A percentile compares a stretch with the other conserved stretches of the same genome.
phyloP scores from a whole-genome alignment of 1,140 invertebrate species.

The Drosophila novamexicana region DNA sequence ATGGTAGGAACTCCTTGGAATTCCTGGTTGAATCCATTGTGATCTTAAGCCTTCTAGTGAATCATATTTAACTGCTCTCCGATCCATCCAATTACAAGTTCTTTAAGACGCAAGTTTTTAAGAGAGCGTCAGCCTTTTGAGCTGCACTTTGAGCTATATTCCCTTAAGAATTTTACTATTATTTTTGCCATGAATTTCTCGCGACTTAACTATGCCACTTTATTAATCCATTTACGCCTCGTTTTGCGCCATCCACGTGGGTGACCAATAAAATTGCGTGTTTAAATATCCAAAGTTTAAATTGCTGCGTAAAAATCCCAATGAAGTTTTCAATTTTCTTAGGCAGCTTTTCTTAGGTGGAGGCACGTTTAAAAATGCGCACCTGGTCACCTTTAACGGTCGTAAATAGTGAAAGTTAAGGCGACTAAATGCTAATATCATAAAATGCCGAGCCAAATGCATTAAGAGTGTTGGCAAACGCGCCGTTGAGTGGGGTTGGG shows the following conservation, averaged over 20 bases:
- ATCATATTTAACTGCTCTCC: no score
- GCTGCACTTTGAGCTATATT: background rate
- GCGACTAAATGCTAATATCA: constrained; percentile 75
- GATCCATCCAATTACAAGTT: background rate
- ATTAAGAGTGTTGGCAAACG: constrained; percentile 37
- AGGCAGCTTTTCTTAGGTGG: background rate
- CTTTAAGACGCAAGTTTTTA: background rate
- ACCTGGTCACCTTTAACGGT: constrained; percentile 56
- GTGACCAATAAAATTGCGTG: constrained; percentile 30
- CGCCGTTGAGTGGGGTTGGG: constrained; percentile 9
- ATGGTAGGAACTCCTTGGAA: no score
- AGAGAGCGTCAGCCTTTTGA: no score
- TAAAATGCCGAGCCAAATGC: constrained; percentile 59
- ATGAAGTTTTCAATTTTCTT: constrained; percentile 46
- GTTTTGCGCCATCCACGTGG: background rate
- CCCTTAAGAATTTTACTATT: background rate
- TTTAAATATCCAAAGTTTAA: constrained; percentile 45
- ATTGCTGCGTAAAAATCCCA: constrained; percentile 30
- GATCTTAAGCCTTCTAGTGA: no score
- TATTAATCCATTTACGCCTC: constrained; percentile 13
- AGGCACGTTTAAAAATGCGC: constrained; percentile 1
- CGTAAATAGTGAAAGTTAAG: constrained; percentile 68
- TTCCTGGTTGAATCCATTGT: no score
- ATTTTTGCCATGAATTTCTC: constrained; percentile 1
- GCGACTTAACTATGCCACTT: background rate